phyloP scores from a whole-genome alignment of 2,888 invertebrate species.

The Thalpophila matura region DNA sequence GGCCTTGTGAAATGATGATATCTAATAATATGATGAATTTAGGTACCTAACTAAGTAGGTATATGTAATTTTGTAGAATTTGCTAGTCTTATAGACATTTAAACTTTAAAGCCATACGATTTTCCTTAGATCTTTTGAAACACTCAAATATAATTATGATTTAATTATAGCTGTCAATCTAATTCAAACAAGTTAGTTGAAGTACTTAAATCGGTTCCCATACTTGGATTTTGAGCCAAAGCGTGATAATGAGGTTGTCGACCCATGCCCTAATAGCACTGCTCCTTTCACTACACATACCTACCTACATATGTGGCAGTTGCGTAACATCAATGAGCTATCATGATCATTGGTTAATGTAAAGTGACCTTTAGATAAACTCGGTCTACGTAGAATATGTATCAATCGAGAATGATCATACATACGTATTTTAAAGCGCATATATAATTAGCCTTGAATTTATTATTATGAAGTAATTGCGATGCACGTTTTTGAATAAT shows the following conservation, averaged over 20 bases:
- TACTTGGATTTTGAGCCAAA: constrained; percentile 60
- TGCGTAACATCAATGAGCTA: constrained; percentile 73
- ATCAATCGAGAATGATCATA: constrained; percentile 47
- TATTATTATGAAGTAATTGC: constrained; percentile 49
- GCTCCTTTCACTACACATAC: constrained; percentile 78
- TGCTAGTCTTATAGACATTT: too few relatives aligned
- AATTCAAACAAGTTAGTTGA: constrained; percentile 44
- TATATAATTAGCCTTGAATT: constrained; percentile 58
- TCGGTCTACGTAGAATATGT: constrained; percentile 43
- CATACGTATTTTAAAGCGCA: constrained; percentile 41
- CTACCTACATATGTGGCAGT: constrained; percentile 69
- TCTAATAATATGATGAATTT: too few relatives aligned
- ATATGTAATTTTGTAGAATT: too few relatives aligned
- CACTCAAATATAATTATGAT: constrained; percentile 10
- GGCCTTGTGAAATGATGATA: too few relatives aligned
- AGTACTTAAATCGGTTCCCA: constrained; percentile 38
- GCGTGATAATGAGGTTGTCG: constrained; percentile 73
- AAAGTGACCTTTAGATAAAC: constrained; percentile 60
- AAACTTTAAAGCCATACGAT: neutral
- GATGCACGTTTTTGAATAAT: constrained; percentile 37
- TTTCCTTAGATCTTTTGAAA: constrained; percentile 24
- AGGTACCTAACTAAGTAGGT: too few relatives aligned
- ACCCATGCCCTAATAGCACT: constrained; percentile 68
- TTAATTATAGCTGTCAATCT: constrained; percentile 40
- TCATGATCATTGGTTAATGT: constrained; percentile 64